Evolutionary conservation across 92 coral and sea anemone species (phyloP), one percentile per base, ranked within the genome.

Genomic region (Palythoa heliodiscus): DNA sequence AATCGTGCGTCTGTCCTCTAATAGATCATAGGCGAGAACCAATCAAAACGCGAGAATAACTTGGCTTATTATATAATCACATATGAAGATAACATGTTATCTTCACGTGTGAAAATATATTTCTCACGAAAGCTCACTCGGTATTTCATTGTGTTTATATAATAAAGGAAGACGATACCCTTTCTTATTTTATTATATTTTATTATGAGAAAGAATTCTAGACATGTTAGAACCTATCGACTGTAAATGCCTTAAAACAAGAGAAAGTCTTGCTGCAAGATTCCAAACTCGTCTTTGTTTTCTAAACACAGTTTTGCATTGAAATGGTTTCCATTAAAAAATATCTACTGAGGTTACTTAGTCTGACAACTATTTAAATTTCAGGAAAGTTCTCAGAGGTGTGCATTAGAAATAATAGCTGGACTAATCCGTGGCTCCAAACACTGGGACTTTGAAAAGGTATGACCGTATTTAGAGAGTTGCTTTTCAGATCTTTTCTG

Each of bases 371-470:
- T 79, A 60, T 60, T 78, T 40, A 7, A 16, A 9, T 87, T 35
- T 24, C 89, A 96, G 98, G 99, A 96, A 66, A 96, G 99, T 73
- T 89, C 92, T 70, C 99, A 96, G 71, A 77, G 99, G 53, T 96
- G 99, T 78, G 96, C 94, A 22, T 94, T 95, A 1, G 99, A 96
- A 81, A 94, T 96, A 37, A 90, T 89, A 66, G 95, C 99, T 54
- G 99, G 96, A 29, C 90, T 94, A 57, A 91, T 94, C 57, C 92
- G 98, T 6, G 99, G 99, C 37, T 92, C 93, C 88, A 97, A 94
- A 87, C 99, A 97, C 87, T 97, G 99, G 99, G 88, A 89, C 7
- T 97, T 88, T 70, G 90, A 87, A 60, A 95, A 92, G 95, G 98
- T 95, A 52, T 17, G 61, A 22, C 15, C 7, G 13, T 29, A 6